These are phyloP conservation scores for Ophion ellenae DNA, from an alignment of 2,888 invertebrate genomes.

Conservation along the genomic window DNA sequence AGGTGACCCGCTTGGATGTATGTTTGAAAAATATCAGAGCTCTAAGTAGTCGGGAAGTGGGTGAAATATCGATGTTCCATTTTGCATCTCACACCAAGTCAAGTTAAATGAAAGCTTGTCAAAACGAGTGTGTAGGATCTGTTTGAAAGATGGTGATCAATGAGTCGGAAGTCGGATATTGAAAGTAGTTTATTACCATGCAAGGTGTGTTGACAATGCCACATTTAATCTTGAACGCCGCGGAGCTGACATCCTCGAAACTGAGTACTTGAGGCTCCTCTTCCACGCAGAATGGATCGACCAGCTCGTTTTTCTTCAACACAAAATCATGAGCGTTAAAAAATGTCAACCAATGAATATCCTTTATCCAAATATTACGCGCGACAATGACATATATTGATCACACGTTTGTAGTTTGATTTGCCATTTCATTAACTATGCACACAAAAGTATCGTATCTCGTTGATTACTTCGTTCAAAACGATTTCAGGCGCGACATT, in stretches of 20 bases:
- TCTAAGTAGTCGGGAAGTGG: too few species aligned
- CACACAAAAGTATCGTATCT: not conserved
- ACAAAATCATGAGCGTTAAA: slow-evolving; percentile 15
- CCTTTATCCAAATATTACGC: not conserved
- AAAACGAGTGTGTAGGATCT: too few species aligned
- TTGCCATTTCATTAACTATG: not conserved
- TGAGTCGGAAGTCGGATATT: too few species aligned
- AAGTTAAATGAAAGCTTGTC: too few species aligned
- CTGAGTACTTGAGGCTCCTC: slow-evolving; percentile 89
- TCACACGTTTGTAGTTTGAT: not conserved
- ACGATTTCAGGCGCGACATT: slow-evolving; percentile 18
- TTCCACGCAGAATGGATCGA: slow-evolving; percentile 87
- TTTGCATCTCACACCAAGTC: too few species aligned
- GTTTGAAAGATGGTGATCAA: not conserved
- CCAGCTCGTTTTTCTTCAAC: slow-evolving; percentile 66
- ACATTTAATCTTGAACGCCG: slow-evolving; percentile 93
- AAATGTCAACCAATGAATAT: not conserved
- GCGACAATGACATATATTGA: not conserved
- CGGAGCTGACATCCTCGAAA: slow-evolving; percentile 95
- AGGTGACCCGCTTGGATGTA: too few species aligned
- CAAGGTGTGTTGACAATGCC: slow-evolving; percentile 95
- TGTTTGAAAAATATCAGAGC: too few species aligned
- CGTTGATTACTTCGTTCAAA: slow-evolving; percentile 45
- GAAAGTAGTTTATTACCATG: slow-evolving; percentile 85
- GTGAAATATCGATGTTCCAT: too few species aligned